Conservation (phyloP, 2,888 invertebrate genomes). For the Heliconius ismenius region DNA sequence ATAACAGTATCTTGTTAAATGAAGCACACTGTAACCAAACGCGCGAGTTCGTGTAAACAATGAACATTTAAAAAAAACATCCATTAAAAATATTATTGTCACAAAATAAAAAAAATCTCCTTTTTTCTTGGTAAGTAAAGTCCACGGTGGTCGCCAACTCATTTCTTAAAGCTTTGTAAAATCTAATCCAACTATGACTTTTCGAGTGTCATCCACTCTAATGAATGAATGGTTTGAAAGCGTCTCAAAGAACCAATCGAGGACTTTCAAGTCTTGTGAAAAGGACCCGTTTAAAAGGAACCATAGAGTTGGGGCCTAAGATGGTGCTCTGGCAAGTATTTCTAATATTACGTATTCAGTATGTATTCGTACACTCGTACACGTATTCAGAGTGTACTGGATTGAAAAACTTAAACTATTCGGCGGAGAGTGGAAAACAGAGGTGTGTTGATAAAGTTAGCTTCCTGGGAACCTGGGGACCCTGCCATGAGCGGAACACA, state of each 20-base stretch:
- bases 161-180: conserved; percentile 34
- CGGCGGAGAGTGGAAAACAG: no score
- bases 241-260: conserved; percentile 44
- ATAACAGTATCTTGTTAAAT: conserved; percentile 3
- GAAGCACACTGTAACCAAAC: conserved; percentile 2
- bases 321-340: conserved; percentile 29
- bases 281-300: conserved; percentile 44
- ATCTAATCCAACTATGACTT: conserved; percentile 37
- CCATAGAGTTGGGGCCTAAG: conserved; percentile 36
- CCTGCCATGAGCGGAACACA: no score
- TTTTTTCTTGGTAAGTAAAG: background rate
- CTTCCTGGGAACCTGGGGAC: no score
- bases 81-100: background rate
- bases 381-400: no score
- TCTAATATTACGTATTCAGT: background rate
- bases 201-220: conserved; percentile 43
- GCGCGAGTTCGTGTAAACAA: background rate
- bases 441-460: no score
- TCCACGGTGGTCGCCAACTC: conserved; percentile 4
- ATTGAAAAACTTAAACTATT: no score
- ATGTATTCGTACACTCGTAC: no score
- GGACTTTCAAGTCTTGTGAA: conserved; percentile 45
- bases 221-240: conserved; percentile 47
- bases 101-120: conserved; percentile 9
- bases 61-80: conserved; percentile 11